Evolutionary conservation across 2,113 vertebrate genomes (phyloP).

Genomic region (Redunca redunca): DNA sequence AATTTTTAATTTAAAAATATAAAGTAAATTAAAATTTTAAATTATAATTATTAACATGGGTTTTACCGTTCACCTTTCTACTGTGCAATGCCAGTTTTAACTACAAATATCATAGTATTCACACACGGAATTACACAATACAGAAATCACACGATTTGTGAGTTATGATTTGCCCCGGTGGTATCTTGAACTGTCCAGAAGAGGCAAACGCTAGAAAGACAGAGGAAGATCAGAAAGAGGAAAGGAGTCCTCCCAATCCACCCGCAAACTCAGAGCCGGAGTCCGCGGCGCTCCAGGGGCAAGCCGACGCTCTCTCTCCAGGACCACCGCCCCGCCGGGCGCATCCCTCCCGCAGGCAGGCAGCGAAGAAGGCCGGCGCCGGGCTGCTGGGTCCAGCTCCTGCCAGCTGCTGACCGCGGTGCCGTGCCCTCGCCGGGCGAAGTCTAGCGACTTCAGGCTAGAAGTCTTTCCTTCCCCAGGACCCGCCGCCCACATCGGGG

Average conservation of each 20-base stretch:
- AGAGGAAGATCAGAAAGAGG: background rate
- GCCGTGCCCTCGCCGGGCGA: background rate
- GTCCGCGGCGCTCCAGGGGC: background rate
- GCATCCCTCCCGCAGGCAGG: background rate
- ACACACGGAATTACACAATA: background rate
- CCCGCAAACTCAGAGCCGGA: too few relatives aligned
- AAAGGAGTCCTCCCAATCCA: background rate
- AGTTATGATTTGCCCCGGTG: background rate
- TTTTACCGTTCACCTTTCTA: background rate
- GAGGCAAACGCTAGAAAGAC: background rate
- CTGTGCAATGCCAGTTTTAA: background rate
- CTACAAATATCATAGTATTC: background rate
- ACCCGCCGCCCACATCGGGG: background rate
- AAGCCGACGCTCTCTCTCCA: accelerated
- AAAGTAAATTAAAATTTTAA: background rate
- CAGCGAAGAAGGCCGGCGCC: background rate
- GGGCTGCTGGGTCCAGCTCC: background rate
- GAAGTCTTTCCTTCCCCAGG: background rate
- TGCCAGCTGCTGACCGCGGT: accelerated
- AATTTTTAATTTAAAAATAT: background rate
- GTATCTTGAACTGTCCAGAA: background rate
- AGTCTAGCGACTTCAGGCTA: background rate
- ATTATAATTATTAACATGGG: background rate
- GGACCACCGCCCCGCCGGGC: background rate
- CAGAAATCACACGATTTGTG: background rate